A percentile compares a stretch with the other conserved stretches of the same genome.
Conservation (phyloP, 2,888 invertebrate genomes). For the Drosophila lacicola region DNA sequence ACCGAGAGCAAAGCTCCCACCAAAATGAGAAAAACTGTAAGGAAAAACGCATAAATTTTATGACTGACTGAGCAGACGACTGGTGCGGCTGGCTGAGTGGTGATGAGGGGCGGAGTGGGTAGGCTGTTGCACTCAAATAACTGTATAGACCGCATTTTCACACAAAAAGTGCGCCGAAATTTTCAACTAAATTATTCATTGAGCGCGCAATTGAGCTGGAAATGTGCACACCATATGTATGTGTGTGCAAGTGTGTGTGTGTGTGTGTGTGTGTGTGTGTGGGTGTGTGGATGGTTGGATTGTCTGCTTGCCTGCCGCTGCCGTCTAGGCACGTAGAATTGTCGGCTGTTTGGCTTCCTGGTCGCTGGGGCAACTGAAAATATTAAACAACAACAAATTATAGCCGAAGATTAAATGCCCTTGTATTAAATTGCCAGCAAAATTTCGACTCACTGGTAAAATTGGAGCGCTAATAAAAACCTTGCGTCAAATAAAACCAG, state of each 20-base stretch:
- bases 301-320: constrained; percentile 46
- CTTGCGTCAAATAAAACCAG: too few relatives aligned
- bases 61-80: constrained; percentile 58
- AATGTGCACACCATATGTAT: constrained; percentile 57
- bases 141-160: constrained; percentile 62
- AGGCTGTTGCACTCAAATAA: constrained; percentile 60
- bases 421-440: neutral
- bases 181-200: constrained; percentile 79
- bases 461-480: too few relatives aligned
- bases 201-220: constrained; percentile 79
- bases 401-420: constrained; percentile 5
- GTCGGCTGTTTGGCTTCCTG: constrained; percentile 63
- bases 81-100: neutral
- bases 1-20: constrained; percentile 25
- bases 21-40: constrained; percentile 54
- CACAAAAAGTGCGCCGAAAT: constrained; percentile 78
- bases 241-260: constrained; percentile 6
- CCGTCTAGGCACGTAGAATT: constrained; percentile 65
- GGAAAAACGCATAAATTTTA: constrained; percentile 78
- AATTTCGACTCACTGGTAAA: too few relatives aligned
- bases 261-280: constrained; percentile 16
- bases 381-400: neutral
- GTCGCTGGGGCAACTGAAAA: constrained; percentile 39
- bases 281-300: constrained; percentile 40
- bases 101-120: neutral